These are phyloP conservation scores for Papilio polyxenes DNA, from an alignment of 1,140 invertebrate genomes.

Conservation along the genomic window DNA sequence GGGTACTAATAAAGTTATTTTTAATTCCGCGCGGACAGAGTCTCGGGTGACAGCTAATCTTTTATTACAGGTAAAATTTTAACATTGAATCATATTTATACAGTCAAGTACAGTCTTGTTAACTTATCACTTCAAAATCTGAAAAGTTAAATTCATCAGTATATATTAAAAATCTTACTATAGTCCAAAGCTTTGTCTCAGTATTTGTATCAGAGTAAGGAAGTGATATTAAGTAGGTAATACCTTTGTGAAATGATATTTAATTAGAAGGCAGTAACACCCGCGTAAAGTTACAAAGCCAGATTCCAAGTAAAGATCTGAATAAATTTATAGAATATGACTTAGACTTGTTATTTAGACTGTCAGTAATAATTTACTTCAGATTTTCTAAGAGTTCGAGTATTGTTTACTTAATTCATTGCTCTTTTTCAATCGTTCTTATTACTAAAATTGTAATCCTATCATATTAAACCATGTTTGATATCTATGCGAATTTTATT, in stretches of 20 bases:
- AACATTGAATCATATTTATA: too few species aligned
- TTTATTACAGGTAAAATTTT: too few species aligned
- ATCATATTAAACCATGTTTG: background rate
- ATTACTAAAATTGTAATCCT: background rate
- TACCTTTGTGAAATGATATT: conserved; percentile 9
- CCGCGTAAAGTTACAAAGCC: background rate
- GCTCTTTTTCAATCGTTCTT: background rate
- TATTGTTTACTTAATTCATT: background rate
- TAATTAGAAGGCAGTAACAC: background rate
- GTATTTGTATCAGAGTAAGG: background rate
- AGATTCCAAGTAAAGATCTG: conserved; percentile 12
- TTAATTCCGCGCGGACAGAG: too few species aligned
- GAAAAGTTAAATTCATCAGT: too few species aligned
- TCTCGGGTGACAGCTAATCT: too few species aligned
- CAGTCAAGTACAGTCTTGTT: too few species aligned
- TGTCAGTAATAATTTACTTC: background rate
- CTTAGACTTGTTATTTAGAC: background rate
- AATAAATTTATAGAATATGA: background rate
- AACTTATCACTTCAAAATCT: too few species aligned
- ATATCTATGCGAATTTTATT: too few species aligned
- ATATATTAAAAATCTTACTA: too few species aligned
- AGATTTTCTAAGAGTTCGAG: background rate
- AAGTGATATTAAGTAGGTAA: background rate
- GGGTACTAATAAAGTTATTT: too few species aligned
- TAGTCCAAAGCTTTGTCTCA: background rate